A percentile compares a stretch with the other conserved stretches of the same genome.
phyloP scores from a whole-genome alignment of 2,888 invertebrate genomes.

The Matsumyia berberina region DNA sequence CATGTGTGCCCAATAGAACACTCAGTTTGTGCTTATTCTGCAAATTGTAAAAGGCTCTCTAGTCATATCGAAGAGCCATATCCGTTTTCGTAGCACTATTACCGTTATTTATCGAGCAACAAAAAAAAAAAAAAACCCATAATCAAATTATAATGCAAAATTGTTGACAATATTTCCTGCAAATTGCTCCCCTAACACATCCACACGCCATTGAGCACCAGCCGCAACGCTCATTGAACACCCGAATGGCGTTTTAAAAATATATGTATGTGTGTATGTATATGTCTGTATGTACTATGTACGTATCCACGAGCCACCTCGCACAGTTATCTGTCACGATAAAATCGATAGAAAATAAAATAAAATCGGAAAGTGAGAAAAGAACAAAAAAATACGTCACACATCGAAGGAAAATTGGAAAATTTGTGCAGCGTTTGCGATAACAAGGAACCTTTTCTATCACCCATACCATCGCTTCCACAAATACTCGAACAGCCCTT shows the following conservation, averaged over 20 bases:
- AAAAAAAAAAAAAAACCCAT: background rate
- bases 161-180: conserved; percentile 57
- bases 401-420: conserved; percentile 70
- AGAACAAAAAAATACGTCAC: conserved; percentile 40
- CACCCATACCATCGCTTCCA: conserved; percentile 10
- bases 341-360: conserved; percentile 71
- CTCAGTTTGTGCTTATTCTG: background rate
- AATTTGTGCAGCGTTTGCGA: conserved; percentile 76
- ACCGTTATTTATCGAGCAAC: background rate
- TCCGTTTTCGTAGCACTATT: background rate
- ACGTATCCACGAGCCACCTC: conserved; percentile 25
- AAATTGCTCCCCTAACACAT: conserved; percentile 55
- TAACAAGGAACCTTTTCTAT: conserved; percentile 62
- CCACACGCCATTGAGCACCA: conserved; percentile 51
- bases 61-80: background rate
- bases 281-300: too few relatives aligned
- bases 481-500: conserved; percentile 41
- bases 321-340: conserved; percentile 59
- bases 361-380: conserved; percentile 57
- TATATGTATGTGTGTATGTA: conserved; percentile 3
- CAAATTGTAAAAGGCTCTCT: background rate
- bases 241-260: conserved; percentile 48
- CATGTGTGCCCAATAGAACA: too few relatives aligned
- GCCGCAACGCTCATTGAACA: conserved; percentile 50
- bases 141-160: conserved; percentile 43